Base-by-base conservation (phyloP, 2,113 vertebrate species). In the Tursiops truncatus region DNA sequence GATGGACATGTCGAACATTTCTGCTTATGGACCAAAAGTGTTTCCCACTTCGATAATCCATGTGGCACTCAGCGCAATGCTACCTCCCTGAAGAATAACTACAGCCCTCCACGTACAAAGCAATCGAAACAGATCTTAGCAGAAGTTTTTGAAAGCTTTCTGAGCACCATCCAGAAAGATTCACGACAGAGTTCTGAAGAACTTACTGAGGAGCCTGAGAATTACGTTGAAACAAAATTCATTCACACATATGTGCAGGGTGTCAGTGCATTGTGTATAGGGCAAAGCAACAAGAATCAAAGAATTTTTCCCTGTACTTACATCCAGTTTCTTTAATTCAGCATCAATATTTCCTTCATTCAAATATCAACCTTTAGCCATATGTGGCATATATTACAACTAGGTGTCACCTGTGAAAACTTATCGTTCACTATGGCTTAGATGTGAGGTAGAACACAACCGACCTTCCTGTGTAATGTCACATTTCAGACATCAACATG, bases 21-120 rank as follows among this genome's bases (percentile, higher is more conserved):
- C 99, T 99, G 99, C 98, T 99, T 99, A 95, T 99, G 99, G 99
- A 99, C 99, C 0, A 99, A 99, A 93, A 99, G 99, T 1, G 99
- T 99, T 70, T 99, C 99, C 99, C 99, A 99, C 67, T 97, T 99
- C 97, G 99, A 99, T 15, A 98, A 99, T 0, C 97, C 99, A 33
- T 99, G 99, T 0, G 99, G 99, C 96, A 99, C 99, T 90, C 99
- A 99, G 99, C 99, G 99, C 96, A 99, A 99, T 96, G 73, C 99
- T 1, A 95, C 99, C 33, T 97, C 98, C 23, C 98, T 99, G 62
- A 99, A 99, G 98, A 86, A 97, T 0, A 98, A 98, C 98, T 99
- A 99, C 97, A 99, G 99, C 97, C 99, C 97, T 99, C 99, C 0
- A 99, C 99, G 98, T 99, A 99, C 96, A 99, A 99, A 98, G 99